phyloP scores from a whole-genome alignment of 2,797 vertebrate species.

The Characodon lateralis region DNA sequence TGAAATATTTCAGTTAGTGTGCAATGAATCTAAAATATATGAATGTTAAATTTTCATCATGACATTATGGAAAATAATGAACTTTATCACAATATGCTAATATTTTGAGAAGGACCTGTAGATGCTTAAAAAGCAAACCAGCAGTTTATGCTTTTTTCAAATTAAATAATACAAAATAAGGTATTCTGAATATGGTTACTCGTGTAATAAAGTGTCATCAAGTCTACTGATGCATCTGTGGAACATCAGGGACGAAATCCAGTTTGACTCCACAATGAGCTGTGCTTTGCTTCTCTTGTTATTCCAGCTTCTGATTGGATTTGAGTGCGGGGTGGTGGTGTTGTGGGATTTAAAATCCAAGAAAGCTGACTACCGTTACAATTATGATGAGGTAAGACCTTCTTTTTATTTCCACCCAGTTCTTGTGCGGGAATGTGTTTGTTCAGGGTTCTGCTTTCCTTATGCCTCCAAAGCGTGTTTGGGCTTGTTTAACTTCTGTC shows the following conservation, averaged over 20 bases:
- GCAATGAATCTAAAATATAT: too few relatives aligned
- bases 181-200: too few relatives aligned
- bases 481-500: neutral
- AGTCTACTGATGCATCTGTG: neutral
- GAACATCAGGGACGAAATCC: neutral
- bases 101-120: too few relatives aligned
- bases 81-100: too few relatives aligned
- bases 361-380: slow-evolving; percentile 98
- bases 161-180: neutral
- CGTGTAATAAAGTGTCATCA: neutral
- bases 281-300: slow-evolving; percentile 43
- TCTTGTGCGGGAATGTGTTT: slow-evolving; percentile 16
- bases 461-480: slow-evolving; percentile 19
- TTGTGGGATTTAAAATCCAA: slow-evolving; percentile 98
- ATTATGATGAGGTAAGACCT: slow-evolving; percentile 92
- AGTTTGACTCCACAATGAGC: slow-evolving; percentile 4
- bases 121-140: too few relatives aligned
- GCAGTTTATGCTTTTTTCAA: neutral
- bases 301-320: slow-evolving; percentile 95
- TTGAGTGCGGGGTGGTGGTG: slow-evolving; percentile 93
- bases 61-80: too few relatives aligned
- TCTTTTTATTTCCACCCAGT: slow-evolving; percentile 9
- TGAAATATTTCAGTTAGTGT: too few relatives aligned
- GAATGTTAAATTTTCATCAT: too few relatives aligned
- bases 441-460: slow-evolving; percentile 2